Evolutionary conservation across 2,113 vertebrate species (phyloP), one percentile per base, ranked within the genome.

Genomic region (Diphyllodes magnificus): DNA sequence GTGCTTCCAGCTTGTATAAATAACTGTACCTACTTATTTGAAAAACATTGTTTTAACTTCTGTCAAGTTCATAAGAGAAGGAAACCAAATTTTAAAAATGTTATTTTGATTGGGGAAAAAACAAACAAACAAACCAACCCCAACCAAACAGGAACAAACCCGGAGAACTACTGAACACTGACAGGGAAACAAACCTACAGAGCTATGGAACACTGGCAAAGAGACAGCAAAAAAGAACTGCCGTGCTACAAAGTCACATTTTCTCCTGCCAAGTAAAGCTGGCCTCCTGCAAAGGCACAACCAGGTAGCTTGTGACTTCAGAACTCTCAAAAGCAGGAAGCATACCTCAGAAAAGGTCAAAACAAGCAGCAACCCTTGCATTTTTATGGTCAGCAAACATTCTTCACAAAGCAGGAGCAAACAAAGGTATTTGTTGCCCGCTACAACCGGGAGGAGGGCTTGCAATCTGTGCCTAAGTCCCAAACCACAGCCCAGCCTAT

Each of bases 351-450:
- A 65, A 80, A 64, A 25, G 6, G 45, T 20, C 31, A 82, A 69
- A 72, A 17, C 50, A 59, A 82, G 40, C 40, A 61, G 20, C 40
- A 91, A 50, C 39, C 20, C 39, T 15, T 68, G 24, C 25, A 30
- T 65, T 93, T 79, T 72, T 30, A 57, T 20, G 22, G 30, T 17
- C 47, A 39, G 16, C 39, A 78, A 63, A 66, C 33, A 47, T 1
- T 53, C 14, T 42, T 86, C 60, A 30, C 42, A 75, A 63, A 59
- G 23, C n/a, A 63, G 12, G 49, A 70, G 8, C 44, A 3, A 7
- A 2, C 39, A 1, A 9, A 77, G 17, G 33, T 5, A 15, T 64
- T 56, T 60, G 44, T 13, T 63, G 33, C 39, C 20, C 0, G 0
- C 28, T 59, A 13, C 50, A 50, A 10, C 8, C 10, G 9, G 6